A percentile compares a stretch with the other conserved stretches of the same genome.
These are phyloP conservation scores for Galagoides demidoff DNA, from an alignment of 2,797 vertebrate species.

Conservation along the genomic window DNA sequence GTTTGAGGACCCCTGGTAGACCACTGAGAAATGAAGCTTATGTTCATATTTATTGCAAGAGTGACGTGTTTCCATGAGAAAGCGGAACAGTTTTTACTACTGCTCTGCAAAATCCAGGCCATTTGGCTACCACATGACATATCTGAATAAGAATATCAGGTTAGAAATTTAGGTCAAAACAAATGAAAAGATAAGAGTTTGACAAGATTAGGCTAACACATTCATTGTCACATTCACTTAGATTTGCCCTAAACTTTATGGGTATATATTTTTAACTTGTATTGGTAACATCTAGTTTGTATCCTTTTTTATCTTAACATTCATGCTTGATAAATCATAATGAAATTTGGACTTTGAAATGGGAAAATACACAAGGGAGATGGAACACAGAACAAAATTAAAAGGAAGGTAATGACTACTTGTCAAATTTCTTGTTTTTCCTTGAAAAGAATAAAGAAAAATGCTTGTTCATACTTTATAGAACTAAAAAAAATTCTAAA, in stretches of 20 bases:
- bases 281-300: conserved; percentile 62
- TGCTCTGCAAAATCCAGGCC: conserved; percentile 41
- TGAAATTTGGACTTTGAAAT: conserved; percentile 48
- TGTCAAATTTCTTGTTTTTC: conserved; percentile 3
- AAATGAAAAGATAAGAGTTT: conserved; percentile 59
- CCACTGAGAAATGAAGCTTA: conserved; percentile 4
- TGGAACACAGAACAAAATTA: conserved; percentile 21
- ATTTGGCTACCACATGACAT: conserved; percentile 77
- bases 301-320: conserved; percentile 57
- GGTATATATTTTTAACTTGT: conserved; percentile 33
- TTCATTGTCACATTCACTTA: conserved; percentile 60
- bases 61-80: conserved; percentile 54
- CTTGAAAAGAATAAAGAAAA: not conserved
- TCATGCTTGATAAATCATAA: conserved; percentile 44
- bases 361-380: conserved; percentile 12
- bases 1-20: not conserved
- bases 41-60: conserved; percentile 34
- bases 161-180: conserved; percentile 80
- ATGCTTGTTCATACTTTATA: not conserved
- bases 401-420: not conserved
- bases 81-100: not conserved
- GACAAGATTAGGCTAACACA: conserved; percentile 64
- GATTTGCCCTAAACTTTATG: conserved; percentile 48
- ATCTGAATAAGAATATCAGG: conserved; percentile 76
- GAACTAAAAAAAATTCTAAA: not conserved